phyloP scores from a whole-genome alignment of 2,797 vertebrate genomes.

The Cryptoblepharus egeriae region DNA sequence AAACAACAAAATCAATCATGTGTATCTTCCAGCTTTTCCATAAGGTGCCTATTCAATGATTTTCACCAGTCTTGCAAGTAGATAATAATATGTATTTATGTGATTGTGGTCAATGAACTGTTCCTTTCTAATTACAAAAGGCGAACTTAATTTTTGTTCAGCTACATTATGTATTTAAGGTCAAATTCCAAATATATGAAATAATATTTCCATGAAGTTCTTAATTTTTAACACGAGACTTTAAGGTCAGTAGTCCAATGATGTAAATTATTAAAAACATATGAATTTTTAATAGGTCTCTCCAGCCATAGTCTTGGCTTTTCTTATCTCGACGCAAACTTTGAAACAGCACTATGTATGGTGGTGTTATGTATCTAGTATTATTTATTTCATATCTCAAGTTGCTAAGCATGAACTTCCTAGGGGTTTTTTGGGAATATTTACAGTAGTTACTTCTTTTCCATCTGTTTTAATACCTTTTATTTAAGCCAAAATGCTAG shows the following conservation, averaged over 20 bases:
- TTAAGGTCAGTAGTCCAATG: constrained; percentile 69
- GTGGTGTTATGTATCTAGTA: constrained; percentile 15
- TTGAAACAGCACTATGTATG: constrained; percentile 25
- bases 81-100: background rate
- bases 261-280: constrained; percentile 67
- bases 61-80: background rate
- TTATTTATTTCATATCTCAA: constrained; percentile 35
- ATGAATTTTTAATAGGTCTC: constrained; percentile 70
- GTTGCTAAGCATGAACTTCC: background rate
- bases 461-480: background rate
- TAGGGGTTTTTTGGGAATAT: background rate
- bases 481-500: constrained; percentile 16
- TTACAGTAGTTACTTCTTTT: background rate
- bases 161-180: constrained; percentile 52
- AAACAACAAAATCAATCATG: constrained; percentile 1
- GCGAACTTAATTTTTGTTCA: constrained; percentile 43
- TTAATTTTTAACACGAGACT: constrained; percentile 71
- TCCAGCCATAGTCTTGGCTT: constrained; percentile 37
- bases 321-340: constrained; percentile 39
- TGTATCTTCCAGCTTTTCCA: constrained; percentile 15
- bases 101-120: constrained; percentile 1
- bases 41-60: constrained; percentile 14
- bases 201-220: constrained; percentile 59
- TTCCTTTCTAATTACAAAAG: constrained; percentile 52
- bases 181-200: constrained; percentile 44